Conservation (phyloP, 2,797 vertebrate genomes). For the Pygocentrus nattereri region DNA sequence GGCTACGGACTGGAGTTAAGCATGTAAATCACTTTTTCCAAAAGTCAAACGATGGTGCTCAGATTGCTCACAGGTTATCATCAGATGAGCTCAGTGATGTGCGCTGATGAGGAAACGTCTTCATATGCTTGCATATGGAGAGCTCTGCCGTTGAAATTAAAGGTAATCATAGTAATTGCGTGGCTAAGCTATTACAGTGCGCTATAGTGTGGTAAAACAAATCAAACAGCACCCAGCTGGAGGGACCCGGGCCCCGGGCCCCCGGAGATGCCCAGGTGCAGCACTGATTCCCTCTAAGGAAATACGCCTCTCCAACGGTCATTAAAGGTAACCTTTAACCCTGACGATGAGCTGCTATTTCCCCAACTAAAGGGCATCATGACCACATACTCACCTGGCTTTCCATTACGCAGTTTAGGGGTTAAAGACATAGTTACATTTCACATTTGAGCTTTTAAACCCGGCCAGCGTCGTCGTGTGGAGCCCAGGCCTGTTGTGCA, state of each 20-base stretch:
- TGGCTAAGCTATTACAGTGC: slow-evolving; percentile 48
- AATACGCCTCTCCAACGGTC: slow-evolving; percentile 18
- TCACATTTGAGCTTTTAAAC: too few relatives aligned
- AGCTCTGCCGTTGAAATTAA: slow-evolving; percentile 31
- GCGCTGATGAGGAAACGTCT: slow-evolving; percentile 28
- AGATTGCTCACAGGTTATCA: not conserved
- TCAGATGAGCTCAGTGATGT: not conserved
- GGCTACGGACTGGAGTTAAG: too few relatives aligned
- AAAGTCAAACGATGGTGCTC: too few relatives aligned
- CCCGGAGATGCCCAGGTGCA: slow-evolving; percentile 43
- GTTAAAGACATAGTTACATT: not conserved
- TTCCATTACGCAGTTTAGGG: not conserved
- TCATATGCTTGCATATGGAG: slow-evolving; percentile 41
- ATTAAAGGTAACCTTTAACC: slow-evolving; percentile 38
- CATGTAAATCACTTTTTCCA: too few relatives aligned
- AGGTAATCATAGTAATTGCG: slow-evolving; percentile 55
- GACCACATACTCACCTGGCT: not conserved
- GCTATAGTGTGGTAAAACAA: slow-evolving; percentile 39
- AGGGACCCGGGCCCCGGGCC: not conserved
- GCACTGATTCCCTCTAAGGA: slow-evolving; percentile 17
- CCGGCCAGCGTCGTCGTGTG: too few relatives aligned
- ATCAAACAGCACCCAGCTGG: slow-evolving; percentile 39
- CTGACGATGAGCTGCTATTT: slow-evolving; percentile 6
- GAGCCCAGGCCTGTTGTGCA: too few relatives aligned
- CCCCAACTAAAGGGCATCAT: not conserved